phyloP scores from a whole-genome alignment of 2,797 vertebrate genomes.

The Acipenser ruthenus region DNA sequence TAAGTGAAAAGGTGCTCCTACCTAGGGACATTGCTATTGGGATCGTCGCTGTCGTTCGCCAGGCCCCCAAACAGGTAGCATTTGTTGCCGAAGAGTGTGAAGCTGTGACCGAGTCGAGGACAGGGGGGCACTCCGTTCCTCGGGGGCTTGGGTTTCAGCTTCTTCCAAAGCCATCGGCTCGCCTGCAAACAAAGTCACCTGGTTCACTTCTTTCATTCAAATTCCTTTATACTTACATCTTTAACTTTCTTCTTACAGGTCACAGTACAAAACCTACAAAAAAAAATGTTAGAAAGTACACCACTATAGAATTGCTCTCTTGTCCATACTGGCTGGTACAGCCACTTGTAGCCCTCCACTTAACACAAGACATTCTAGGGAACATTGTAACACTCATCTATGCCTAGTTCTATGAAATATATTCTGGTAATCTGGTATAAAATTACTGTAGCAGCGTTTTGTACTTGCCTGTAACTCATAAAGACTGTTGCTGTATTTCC shows the following conservation, averaged over 20 bases:
- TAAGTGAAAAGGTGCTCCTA: conserved; percentile 32
- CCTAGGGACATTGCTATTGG: conserved; percentile 88
- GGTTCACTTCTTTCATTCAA: not conserved
- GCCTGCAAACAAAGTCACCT: conserved; percentile 56
- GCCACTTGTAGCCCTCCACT: no score
- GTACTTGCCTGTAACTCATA: conserved; percentile 88
- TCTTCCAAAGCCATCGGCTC: conserved; percentile 96
- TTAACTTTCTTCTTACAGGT: no score
- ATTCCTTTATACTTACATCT: not conserved
- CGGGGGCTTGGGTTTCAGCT: conserved; percentile 80
- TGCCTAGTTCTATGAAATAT: no score
- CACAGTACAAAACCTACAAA: no score
- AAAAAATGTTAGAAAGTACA: no score
- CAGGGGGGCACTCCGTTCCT: conserved; percentile 72
- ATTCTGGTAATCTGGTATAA: no score
- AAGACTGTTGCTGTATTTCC: conserved; percentile 86
- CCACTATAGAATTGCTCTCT: no score
- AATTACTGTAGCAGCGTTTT: not conserved
- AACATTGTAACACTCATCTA: no score
- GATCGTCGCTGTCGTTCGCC: conserved; percentile 92
- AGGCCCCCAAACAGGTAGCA: conserved; percentile 94
- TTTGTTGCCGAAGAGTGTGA: conserved; percentile 84
- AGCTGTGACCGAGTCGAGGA: conserved; percentile 89
- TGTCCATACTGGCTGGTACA: no score
- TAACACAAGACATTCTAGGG: no score